A percentile compares a stretch with the other conserved stretches of the same genome.
Evolutionary conservation across 2,797 vertebrate genomes (phyloP).

Genomic region (Sebastes iracundus): DNA sequence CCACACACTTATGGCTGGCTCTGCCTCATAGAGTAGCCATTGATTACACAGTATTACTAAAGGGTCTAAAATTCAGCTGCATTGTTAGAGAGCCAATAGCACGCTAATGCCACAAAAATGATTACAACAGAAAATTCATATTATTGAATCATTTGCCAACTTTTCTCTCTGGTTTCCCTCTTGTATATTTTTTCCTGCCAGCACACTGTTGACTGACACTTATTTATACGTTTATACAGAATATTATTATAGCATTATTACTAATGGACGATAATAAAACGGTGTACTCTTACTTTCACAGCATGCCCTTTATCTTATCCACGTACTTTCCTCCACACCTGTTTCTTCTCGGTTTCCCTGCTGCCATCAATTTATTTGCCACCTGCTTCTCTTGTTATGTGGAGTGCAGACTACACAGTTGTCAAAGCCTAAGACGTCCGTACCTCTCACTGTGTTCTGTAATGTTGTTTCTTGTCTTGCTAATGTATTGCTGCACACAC

Average conservation of each 20-base stretch:
- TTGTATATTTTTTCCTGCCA: neutral
- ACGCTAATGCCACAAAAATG: neutral
- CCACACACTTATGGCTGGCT: conserved; percentile 19
- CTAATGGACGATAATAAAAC: neutral
- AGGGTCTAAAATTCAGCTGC: conserved; percentile 8
- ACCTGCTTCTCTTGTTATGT: conserved; percentile 31
- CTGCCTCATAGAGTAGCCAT: conserved; percentile 24
- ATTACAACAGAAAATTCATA: neutral
- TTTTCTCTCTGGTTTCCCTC: neutral
- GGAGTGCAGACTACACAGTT: conserved; percentile 2
- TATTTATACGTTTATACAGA: neutral
- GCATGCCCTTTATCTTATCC: neutral
- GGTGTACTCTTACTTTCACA: neutral
- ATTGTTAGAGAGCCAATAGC: neutral
- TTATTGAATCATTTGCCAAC: neutral
- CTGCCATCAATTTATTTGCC: conserved; percentile 42
- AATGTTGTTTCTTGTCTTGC: conserved; percentile 39
- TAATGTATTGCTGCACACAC: conserved; percentile 39
- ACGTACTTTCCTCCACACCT: conserved; percentile 13
- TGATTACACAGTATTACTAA: conserved; percentile 21
- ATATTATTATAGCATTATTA: neutral
- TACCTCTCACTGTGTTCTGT: conserved; percentile 28
- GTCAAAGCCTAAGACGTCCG: conserved; percentile 19
- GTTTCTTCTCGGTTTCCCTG: conserved; percentile 21
- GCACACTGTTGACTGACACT: neutral